phyloP scores from a whole-genome alignment of 2,888 invertebrate genomes.

The Netelia virgata region DNA sequence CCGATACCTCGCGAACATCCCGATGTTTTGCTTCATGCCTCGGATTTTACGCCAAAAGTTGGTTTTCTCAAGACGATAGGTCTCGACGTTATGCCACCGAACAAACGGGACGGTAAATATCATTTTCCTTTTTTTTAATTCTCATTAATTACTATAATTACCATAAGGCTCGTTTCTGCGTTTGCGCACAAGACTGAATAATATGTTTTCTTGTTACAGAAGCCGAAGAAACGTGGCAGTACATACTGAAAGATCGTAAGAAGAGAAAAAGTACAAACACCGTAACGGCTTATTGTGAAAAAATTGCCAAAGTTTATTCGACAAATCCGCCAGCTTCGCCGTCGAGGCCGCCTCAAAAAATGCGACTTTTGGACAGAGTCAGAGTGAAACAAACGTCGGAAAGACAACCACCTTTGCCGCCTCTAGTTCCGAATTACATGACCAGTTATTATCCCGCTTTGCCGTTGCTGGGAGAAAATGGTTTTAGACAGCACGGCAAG shows the following conservation, averaged over 20 bases:
- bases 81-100: conserved; percentile 86
- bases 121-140: neutral
- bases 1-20: conserved; percentile 86
- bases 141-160: neutral
- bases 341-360: conserved; percentile 79
- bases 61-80: conserved; percentile 87
- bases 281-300: conserved; percentile 85
- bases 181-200: neutral
- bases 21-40: conserved; percentile 84
- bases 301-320: conserved; percentile 81
- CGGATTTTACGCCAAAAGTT: conserved; percentile 87
- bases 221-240: conserved; percentile 88
- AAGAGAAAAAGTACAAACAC: conserved; percentile 86
- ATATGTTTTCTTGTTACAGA: conserved; percentile 83
- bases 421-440: conserved; percentile 78
- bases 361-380: conserved; percentile 79
- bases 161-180: no score
- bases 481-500: conserved; percentile 79
- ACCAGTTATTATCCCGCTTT: conserved; percentile 76
- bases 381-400: conserved; percentile 79
- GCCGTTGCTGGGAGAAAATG: conserved; percentile 80
- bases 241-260: conserved; percentile 88
- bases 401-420: conserved; percentile 79
- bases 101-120: conserved; percentile 87
- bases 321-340: conserved; percentile 79